A percentile compares a stretch with the other conserved stretches of the same genome.
Evolutionary conservation across 2,888 invertebrate genomes (phyloP).

Genomic region (Archaeoteleia sp.): DNA sequence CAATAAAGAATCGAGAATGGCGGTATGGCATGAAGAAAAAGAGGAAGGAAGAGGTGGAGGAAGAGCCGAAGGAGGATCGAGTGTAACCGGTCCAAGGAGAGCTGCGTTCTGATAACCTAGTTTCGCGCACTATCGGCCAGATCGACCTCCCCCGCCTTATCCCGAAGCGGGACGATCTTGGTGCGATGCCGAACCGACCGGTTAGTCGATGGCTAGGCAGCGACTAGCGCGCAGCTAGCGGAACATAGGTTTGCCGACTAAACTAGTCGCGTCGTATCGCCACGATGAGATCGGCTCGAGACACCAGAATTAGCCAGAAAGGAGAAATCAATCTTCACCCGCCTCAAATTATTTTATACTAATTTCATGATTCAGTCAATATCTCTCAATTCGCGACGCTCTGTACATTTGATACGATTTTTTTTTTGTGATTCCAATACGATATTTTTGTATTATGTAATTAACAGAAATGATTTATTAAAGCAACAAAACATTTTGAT

Average conservation of each 20-base stretch:
- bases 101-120: conserved; percentile 72
- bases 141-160: conserved; percentile 62
- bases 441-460: too few relatives aligned
- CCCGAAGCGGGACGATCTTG: conserved; percentile 60
- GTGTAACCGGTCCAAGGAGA: conserved; percentile 70
- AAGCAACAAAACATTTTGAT: too few relatives aligned
- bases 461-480: too few relatives aligned
- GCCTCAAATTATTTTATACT: neutral
- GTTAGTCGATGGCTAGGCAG: conserved; percentile 55
- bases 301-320: too few relatives aligned
- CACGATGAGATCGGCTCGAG: neutral
- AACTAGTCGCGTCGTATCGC: neutral
- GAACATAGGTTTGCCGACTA: conserved; percentile 31
- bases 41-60: conserved; percentile 47
- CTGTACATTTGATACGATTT: too few relatives aligned
- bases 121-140: conserved; percentile 68
- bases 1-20: too few relatives aligned
- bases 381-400: too few relatives aligned
- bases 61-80: conserved; percentile 58
- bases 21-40: too few relatives aligned
- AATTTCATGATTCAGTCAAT: neutral
- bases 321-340: too few relatives aligned
- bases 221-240: conserved; percentile 54
- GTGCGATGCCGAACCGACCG: conserved; percentile 53
- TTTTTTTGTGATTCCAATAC: too few relatives aligned